Evolutionary conservation across 2,888 invertebrate species (phyloP).

Genomic region (Acleris sparsana): DNA sequence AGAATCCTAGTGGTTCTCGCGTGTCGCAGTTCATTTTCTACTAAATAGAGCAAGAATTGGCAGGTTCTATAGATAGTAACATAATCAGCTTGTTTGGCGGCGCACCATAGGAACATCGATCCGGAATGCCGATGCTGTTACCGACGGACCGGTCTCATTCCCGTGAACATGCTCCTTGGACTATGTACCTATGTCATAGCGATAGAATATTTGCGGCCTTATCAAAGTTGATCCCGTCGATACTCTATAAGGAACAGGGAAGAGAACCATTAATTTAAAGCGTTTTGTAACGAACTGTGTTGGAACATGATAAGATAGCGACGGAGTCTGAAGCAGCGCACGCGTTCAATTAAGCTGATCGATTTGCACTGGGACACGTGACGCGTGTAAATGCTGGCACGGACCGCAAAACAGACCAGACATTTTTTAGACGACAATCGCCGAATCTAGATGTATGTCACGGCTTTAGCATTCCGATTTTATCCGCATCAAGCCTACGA

Average conservation of each 20-base stretch:
- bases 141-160: slow-evolving; percentile 42
- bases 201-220: slow-evolving; percentile 38
- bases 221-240: slow-evolving; percentile 38
- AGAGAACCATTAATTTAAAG: slow-evolving; percentile 32
- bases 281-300: slow-evolving; percentile 29
- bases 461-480: slow-evolving; percentile 17
- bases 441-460: slow-evolving; percentile 40
- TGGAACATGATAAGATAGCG: slow-evolving; percentile 19
- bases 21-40: neutral
- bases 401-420: slow-evolving; percentile 33
- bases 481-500: slow-evolving; percentile 2
- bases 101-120: slow-evolving; percentile 41
- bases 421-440: slow-evolving; percentile 50
- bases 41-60: neutral
- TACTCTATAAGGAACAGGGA: slow-evolving; percentile 35
- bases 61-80: slow-evolving; percentile 22
- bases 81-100: slow-evolving; percentile 41
- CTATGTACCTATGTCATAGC: slow-evolving; percentile 36
- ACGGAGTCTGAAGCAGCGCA: slow-evolving; percentile 36
- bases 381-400: slow-evolving; percentile 47
- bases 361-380: slow-evolving; percentile 49
- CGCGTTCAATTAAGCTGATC: slow-evolving; percentile 44
- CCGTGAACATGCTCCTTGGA: slow-evolving; percentile 38
- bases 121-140: slow-evolving; percentile 43
- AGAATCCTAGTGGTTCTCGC: neutral